phyloP scores from a whole-genome alignment of 2,113 vertebrate genomes.

The Lontra canadensis region DNA sequence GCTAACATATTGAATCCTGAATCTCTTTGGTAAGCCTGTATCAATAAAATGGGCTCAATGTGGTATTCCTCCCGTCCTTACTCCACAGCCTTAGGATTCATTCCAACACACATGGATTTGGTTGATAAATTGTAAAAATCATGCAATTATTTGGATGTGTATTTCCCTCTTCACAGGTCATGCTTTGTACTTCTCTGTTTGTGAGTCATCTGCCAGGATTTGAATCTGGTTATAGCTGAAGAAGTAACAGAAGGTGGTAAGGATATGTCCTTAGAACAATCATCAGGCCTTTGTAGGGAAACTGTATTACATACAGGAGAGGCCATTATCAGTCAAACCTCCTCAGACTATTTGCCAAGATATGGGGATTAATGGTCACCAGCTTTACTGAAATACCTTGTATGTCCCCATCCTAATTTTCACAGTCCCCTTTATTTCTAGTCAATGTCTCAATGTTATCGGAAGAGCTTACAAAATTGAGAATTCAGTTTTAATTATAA shows the following conservation, averaged over 20 bases:
- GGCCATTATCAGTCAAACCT: neutral
- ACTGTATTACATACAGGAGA: neutral
- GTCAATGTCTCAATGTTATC: neutral
- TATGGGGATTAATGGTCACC: neutral
- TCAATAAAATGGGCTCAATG: neutral
- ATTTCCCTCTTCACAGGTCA: neutral
- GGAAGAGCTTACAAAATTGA: neutral
- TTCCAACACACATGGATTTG: neutral
- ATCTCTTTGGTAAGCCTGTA: neutral
- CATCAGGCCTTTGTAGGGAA: neutral
- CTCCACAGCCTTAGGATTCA: neutral
- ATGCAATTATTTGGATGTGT: neutral
- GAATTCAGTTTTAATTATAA: neutral
- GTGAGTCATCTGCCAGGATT: neutral
- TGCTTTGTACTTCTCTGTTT: neutral
- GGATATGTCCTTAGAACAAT: no score
- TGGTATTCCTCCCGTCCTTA: neutral
- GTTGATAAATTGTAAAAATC: neutral
- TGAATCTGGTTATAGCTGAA: neutral
- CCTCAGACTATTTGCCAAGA: neutral
- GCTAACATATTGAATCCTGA: neutral
- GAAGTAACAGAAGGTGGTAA: neutral
- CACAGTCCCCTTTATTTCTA: neutral
- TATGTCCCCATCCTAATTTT: neutral
- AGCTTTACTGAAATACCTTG: neutral